Evolutionary conservation across 2,113 vertebrate genomes (phyloP).

Genomic region (Lanius collurio): DNA sequence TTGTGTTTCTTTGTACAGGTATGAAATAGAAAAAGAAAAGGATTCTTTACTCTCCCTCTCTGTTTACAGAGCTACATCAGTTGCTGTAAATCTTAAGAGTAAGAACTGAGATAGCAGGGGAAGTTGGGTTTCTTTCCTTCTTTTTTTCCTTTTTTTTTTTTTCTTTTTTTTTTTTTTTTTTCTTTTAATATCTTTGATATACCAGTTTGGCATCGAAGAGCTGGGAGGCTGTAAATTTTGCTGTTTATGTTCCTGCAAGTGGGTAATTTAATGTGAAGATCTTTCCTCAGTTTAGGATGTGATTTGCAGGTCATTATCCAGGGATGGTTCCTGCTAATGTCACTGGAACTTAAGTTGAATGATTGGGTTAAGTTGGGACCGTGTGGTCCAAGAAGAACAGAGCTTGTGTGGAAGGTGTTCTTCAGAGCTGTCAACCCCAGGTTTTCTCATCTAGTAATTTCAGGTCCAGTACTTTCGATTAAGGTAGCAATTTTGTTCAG

Average conservation of each 20-base stretch:
- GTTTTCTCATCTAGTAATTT: background rate
- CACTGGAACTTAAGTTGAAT: background rate
- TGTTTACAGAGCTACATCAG: background rate
- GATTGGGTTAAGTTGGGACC: background rate
- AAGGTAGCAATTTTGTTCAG: background rate
- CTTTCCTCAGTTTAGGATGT: background rate
- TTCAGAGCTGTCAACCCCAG: background rate
- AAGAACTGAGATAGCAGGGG: background rate
- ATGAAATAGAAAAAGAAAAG: background rate
- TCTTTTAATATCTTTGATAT: background rate
- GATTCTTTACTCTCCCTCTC: background rate
- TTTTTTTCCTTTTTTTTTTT: too few relatives aligned
- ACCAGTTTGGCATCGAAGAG: background rate
- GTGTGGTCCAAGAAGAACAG: background rate
- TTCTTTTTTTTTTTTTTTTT: accelerated
- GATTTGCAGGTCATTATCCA: background rate
- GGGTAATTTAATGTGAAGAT: background rate
- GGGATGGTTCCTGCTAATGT: background rate
- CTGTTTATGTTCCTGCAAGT: background rate
- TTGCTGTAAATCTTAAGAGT: background rate
- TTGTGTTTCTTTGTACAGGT: background rate
- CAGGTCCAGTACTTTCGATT: background rate
- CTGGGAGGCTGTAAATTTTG: background rate
- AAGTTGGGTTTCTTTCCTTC: accelerated
- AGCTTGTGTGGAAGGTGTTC: background rate